Evolutionary conservation across 2,113 vertebrate species (phyloP), one percentile per base, ranked within the genome.

Genomic region (Centropus bengalensis): DNA sequence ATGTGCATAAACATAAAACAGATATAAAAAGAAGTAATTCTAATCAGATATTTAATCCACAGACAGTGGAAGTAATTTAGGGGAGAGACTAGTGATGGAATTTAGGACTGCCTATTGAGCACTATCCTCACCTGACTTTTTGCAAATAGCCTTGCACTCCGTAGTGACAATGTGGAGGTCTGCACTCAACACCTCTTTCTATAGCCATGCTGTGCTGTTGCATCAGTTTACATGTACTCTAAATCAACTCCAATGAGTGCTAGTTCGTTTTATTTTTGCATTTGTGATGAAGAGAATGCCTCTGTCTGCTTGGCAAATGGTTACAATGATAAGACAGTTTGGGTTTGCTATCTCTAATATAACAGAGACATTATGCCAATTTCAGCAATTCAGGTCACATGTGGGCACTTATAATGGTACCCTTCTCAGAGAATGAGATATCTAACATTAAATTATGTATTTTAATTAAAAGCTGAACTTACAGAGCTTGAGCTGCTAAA

Each of bases 391-490:
- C 87, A 91, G 52, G 73, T 86, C 2, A 0, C 56, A 88, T 67
- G 30, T 1, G 2, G 60, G 73, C 79, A 90, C 91, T 91, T 74
- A 63, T 88, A 94, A 93, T 67, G 60, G 59, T 56, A 66, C 32
- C 18, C 26, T 74, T 73, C 52, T 64, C 12, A 1, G 59, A 83
- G 44, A 89, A 88, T 24, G 38, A 94, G 56, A 59, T 77, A 78
- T 89, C 68, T 78, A 88, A 42, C 89, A 96, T 94, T 95, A 93
- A 95, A 96, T 94, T 95, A 89, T 47, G 27, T 44, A 59, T 94
- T 94, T 85, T 95, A 96, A 95, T 97, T 96, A 96, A 96, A 95
- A 95, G 91, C 42, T 89, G 79, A 89, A 91, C 78, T 92, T 85
- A 86, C 26, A 82, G 76, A 86, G 38, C 44, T 77, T 88, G 66